phyloP scores from a whole-genome alignment of 2,888 invertebrate species.

The Pammene aurita region DNA sequence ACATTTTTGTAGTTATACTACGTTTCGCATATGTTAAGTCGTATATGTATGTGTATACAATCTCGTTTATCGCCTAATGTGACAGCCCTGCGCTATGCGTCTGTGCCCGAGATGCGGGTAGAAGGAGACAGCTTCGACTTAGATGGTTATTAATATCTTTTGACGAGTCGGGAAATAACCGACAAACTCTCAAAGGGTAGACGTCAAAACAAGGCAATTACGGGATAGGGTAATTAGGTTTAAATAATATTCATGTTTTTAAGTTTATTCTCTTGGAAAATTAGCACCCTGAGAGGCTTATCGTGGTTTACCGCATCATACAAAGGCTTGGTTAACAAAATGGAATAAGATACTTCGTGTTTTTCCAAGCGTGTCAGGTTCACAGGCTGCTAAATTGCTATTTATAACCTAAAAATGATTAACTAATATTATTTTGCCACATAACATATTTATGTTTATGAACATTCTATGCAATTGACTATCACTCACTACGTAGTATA shows the following conservation, averaged over 20 bases:
- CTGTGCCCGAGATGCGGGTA: constrained; percentile 60
- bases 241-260: constrained; percentile 71
- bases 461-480: too few relatives aligned
- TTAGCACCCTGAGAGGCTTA: constrained; percentile 43
- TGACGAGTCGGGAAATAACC: constrained; percentile 74
- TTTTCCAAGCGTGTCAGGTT: neutral
- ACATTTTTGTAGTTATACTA: too few relatives aligned
- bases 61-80: constrained; percentile 27
- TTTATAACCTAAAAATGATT: too few relatives aligned
- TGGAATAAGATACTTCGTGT: constrained; percentile 1
- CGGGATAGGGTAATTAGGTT: constrained; percentile 79
- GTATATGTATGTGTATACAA: neutral
- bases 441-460: too few relatives aligned
- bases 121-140: constrained; percentile 68
- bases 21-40: too few relatives aligned
- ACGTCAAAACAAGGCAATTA: constrained; percentile 82
- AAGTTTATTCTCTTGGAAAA: constrained; percentile 56
- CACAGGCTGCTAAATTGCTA: too few relatives aligned
- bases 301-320: constrained; percentile 23
- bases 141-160: constrained; percentile 81
- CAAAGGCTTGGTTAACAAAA: constrained; percentile 26
- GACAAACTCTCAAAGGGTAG: constrained; percentile 77
- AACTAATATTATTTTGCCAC: too few relatives aligned
- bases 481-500: too few relatives aligned
- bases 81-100: constrained; percentile 41